Evolutionary conservation across 1,140 invertebrate species (phyloP).

Genomic region (Nasonia vitripennis): DNA sequence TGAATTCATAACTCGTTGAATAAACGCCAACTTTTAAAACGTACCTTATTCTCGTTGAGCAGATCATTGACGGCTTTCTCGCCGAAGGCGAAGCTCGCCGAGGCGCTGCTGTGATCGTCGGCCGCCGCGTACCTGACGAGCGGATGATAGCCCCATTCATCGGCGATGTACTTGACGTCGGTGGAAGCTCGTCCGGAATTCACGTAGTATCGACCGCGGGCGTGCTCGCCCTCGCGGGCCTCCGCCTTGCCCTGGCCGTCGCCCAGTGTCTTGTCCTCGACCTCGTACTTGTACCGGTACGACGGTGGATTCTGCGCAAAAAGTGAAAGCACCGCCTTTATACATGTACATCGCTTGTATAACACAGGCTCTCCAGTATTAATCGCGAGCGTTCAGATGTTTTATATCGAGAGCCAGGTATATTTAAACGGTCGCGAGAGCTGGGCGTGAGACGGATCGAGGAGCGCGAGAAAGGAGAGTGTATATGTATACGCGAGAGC

Average conservation of each 20-base stretch:
- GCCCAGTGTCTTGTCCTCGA: slow-evolving; percentile 67
- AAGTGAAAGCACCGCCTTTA: not conserved
- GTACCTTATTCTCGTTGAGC: slow-evolving; percentile 61
- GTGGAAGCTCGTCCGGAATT: slow-evolving; percentile 67
- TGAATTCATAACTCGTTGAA: too few relatives aligned
- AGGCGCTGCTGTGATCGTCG: slow-evolving; percentile 69
- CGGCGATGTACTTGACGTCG: slow-evolving; percentile 78
- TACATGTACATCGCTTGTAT: not conserved
- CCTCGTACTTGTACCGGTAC: slow-evolving; percentile 75
- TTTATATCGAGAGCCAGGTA: too few relatives aligned
- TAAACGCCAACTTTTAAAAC: too few relatives aligned
- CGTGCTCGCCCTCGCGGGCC: slow-evolving; percentile 73
- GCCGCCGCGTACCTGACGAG: slow-evolving; percentile 75
- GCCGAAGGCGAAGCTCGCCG: slow-evolving; percentile 75
- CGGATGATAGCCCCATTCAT: slow-evolving; percentile 80
- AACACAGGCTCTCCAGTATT: too few relatives aligned
- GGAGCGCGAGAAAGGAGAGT: too few relatives aligned
- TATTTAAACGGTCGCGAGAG: too few relatives aligned
- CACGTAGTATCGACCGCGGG: slow-evolving; percentile 74
- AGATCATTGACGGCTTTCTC: slow-evolving; percentile 75
- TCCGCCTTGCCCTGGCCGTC: slow-evolving; percentile 77
- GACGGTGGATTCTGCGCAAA: slow-evolving; percentile 70
- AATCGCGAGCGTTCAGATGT: too few relatives aligned
- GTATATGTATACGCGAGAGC: too few relatives aligned
- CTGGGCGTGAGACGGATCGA: too few relatives aligned